Percentiles rank a stretch among this genome's conserved stretches.
Evolutionary conservation across 2,113 vertebrate species (phyloP).

Genomic region (Vulpes lagopus): DNA sequence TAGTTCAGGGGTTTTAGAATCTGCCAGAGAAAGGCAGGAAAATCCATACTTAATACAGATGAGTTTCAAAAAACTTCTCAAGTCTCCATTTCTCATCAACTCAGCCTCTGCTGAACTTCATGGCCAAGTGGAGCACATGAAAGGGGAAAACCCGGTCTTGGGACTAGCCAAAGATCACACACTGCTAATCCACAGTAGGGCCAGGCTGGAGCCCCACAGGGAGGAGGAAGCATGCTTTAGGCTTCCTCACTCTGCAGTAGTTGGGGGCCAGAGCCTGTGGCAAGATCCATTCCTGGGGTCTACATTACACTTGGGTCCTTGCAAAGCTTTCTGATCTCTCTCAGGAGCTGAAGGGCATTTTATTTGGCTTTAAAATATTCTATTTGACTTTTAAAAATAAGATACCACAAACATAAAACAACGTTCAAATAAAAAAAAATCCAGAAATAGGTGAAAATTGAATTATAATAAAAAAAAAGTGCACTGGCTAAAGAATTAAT

Average conservation of each 20-base stretch:
- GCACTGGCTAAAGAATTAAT: constrained; percentile 52
- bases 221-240: too few species aligned
- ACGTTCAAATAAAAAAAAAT: constrained; percentile 58
- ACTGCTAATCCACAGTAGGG: background rate
- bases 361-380: constrained; percentile 78
- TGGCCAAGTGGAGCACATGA: background rate
- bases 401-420: constrained; percentile 78
- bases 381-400: constrained; percentile 78
- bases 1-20: background rate
- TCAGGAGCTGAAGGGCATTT: constrained; percentile 69
- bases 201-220: too few species aligned
- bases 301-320: background rate
- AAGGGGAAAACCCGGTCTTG: background rate
- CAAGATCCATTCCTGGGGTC: background rate
- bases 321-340: constrained; percentile 61
- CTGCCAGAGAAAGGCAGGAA: background rate
- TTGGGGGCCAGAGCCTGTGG: background rate
- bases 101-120: background rate
- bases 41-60: background rate
- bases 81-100: background rate
- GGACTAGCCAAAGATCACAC: background rate
- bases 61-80: background rate
- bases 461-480: constrained; percentile 67
- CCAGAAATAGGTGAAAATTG: constrained; percentile 18
- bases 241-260: background rate